Conservation (phyloP, 2,797 vertebrate genomes). For the Botia almorhae region DNA sequence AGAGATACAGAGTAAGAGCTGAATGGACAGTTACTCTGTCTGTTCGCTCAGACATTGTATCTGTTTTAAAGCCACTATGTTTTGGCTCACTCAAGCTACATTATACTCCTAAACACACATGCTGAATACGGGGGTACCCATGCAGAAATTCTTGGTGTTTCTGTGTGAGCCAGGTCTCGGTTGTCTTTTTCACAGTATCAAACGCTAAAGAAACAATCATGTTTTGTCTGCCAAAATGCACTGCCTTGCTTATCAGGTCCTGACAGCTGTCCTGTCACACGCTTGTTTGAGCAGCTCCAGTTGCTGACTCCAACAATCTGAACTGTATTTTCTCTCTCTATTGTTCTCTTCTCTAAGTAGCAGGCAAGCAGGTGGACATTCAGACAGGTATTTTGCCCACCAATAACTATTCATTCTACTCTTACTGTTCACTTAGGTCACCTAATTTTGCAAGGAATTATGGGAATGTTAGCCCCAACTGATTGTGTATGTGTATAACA, state of each 20-base stretch:
- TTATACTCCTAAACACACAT: slow-evolving; percentile 55
- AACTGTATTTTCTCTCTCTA: slow-evolving; percentile 15
- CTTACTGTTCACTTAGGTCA: slow-evolving; percentile 24
- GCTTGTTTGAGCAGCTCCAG: slow-evolving; percentile 33
- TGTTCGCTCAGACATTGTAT: slow-evolving; percentile 38
- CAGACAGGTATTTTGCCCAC: slow-evolving; percentile 32
- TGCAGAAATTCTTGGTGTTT: slow-evolving; percentile 29
- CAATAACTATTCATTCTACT: slow-evolving; percentile 27
- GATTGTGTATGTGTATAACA: not conserved
- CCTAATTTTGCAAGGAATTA: not conserved
- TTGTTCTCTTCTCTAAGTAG: not conserved
- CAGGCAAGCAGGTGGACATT: slow-evolving; percentile 19
- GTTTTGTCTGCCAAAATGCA: slow-evolving; percentile 44
- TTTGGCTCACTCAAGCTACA: slow-evolving; percentile 45
- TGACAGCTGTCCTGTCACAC: slow-evolving; percentile 46
- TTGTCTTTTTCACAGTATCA: slow-evolving; percentile 47
- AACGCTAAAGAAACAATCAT: slow-evolving; percentile 43
- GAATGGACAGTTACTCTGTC: slow-evolving; percentile 27
- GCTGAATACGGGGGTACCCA: slow-evolving; percentile 39
- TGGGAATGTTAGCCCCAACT: slow-evolving; percentile 4
- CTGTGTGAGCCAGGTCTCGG: slow-evolving; percentile 26
- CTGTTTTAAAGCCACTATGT: slow-evolving; percentile 43
- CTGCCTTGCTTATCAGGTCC: slow-evolving; percentile 42
- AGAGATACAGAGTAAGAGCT: slow-evolving; percentile 9
- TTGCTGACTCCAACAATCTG: slow-evolving; percentile 31